phyloP scores from a whole-genome alignment of 2,113 vertebrate genomes.

The Pelusios castaneus region DNA sequence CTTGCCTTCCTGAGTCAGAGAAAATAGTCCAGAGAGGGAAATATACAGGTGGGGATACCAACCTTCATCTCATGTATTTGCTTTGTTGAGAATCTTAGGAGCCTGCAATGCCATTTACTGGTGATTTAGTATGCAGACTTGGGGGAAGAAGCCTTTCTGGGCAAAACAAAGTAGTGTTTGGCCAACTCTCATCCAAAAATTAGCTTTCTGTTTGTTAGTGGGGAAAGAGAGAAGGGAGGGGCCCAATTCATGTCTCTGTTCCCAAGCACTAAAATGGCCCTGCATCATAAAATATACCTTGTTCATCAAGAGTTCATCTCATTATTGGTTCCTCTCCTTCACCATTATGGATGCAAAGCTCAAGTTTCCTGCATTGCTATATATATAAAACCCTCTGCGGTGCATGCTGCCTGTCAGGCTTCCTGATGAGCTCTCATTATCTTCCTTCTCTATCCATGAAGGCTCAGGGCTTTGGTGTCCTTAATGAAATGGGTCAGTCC shows the following conservation, averaged over 20 bases:
- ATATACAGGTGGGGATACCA: neutral
- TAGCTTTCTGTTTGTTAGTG: neutral
- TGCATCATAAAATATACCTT: neutral
- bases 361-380: neutral
- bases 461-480: neutral
- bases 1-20: neutral
- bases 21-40: constrained; percentile 2
- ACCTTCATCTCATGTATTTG: neutral
- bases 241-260: neutral
- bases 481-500: neutral
- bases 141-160: too few species aligned
- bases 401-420: neutral
- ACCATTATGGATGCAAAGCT: neutral
- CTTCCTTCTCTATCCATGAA: neutral
- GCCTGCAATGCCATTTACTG: neutral
- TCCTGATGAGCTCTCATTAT: neutral
- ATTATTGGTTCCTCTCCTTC: neutral
- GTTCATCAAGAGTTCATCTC: neutral
- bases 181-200: neutral
- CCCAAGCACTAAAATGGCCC: neutral
- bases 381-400: neutral
- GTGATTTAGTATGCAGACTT: neutral
- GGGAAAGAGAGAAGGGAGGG: neutral
- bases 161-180: neutral
- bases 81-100: neutral